phyloP scores from a whole-genome alignment of 2,113 vertebrate species.

The Nestor notabilis region DNA sequence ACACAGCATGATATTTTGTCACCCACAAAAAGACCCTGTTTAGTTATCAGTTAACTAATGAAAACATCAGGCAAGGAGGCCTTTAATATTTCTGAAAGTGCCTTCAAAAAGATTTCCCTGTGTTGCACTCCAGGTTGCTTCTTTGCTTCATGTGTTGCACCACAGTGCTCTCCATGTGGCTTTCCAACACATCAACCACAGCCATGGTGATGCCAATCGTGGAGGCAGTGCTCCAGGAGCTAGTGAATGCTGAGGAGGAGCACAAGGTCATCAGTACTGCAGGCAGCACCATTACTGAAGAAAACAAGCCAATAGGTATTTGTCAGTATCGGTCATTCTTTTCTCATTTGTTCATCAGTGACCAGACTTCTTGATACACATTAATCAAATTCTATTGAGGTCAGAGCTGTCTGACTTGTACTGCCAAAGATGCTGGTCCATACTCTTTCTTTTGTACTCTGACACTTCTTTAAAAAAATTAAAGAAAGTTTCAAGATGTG shows the following conservation, averaged over 20 bases:
- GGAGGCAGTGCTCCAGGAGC: constrained; percentile 95
- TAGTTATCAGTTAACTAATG: neutral
- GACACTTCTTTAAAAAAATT: neutral
- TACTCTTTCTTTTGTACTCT: neutral
- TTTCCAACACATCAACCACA: constrained; percentile 97
- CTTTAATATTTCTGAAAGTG: neutral
- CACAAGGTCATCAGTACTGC: constrained; percentile 68
- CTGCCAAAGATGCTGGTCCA: rapidly evolving
- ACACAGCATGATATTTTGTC: neutral
- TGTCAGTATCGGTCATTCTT: neutral
- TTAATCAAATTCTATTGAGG: rapidly evolving
- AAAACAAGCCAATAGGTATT: constrained; percentile 72
- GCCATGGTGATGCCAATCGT: constrained; percentile 99
- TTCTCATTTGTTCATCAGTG: neutral
- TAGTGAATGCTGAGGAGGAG: constrained; percentile 86
- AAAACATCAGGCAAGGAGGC: neutral
- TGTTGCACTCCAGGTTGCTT: constrained; percentile 83
- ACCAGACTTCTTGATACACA: rapidly evolving
- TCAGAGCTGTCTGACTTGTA: neutral
- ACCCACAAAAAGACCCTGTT: neutral
- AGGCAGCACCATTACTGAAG: constrained; percentile 58
- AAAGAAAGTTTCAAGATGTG: neutral
- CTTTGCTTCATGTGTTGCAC: constrained; percentile 99
- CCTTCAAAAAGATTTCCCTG: neutral
- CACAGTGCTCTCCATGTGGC: constrained; percentile 95